Percentiles rank a stretch among this genome's conserved stretches.
These are phyloP conservation scores for Philopedon plagiatum DNA, from an alignment of 2,888 invertebrate species.

Conservation along the genomic window DNA sequence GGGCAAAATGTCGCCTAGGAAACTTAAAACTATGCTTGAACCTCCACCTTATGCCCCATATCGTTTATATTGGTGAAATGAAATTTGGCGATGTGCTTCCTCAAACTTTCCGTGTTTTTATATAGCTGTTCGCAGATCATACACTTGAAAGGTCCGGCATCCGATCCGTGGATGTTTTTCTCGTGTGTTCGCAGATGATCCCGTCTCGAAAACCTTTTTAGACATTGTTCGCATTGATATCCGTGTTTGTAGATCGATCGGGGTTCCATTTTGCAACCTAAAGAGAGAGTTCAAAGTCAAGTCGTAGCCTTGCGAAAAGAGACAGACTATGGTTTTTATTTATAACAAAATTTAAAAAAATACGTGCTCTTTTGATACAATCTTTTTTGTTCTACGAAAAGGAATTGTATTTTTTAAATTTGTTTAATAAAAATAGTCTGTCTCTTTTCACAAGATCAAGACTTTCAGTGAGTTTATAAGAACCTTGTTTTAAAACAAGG, in stretches of 20 bases:
- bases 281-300: not conserved
- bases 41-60: constrained; percentile 56
- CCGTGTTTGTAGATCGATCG: constrained; percentile 56
- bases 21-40: constrained; percentile 56
- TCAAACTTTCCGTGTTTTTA: constrained; percentile 69
- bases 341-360: no score
- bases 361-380: no score
- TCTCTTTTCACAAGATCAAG: no score
- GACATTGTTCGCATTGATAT: constrained; percentile 67
- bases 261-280: constrained; percentile 21
- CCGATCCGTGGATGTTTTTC: constrained; percentile 70
- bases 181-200: constrained; percentile 69
- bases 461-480: no score
- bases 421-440: no score
- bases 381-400: no score
- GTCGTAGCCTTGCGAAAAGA: no score
- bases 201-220: constrained; percentile 66
- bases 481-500: no score
- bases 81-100: constrained; percentile 69
- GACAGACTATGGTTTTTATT: no score
- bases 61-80: constrained; percentile 63
- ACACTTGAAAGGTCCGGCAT: constrained; percentile 69
- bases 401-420: no score
- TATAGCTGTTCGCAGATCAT: constrained; percentile 68
- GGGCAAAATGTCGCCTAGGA: no score